These are phyloP conservation scores for Holothuria scabra DNA, from an alignment of 53 echinoderm and acorn worm genomes.

Conservation along the genomic window DNA sequence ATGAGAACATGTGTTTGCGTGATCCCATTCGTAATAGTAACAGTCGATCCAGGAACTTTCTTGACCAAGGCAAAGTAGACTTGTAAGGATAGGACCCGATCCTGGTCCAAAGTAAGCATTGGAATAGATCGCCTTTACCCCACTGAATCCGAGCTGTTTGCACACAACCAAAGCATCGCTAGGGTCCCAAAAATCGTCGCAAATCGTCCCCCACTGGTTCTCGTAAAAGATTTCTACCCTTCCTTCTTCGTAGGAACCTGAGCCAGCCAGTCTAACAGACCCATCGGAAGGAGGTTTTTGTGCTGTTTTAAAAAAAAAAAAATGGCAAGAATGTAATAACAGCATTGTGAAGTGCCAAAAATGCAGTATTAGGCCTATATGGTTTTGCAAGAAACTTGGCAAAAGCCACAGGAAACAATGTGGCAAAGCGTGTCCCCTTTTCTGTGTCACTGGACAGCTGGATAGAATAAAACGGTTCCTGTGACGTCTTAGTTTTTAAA, in stretches of 20 bases:
- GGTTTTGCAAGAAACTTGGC: too few species aligned
- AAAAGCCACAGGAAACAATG: too few species aligned
- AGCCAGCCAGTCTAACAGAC: not conserved
- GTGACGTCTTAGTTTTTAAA: too few species aligned
- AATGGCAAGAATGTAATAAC: too few species aligned
- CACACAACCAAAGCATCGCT: slow-evolving; percentile 6
- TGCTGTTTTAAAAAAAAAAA: too few species aligned
- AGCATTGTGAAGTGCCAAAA: too few species aligned
- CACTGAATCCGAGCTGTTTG: slow-evolving; percentile 3
- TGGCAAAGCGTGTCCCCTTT: too few species aligned
- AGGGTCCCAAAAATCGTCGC: not conserved
- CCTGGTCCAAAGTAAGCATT: not conserved
- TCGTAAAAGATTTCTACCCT: slow-evolving; percentile 18
- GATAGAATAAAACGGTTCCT: too few species aligned
- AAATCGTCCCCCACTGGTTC: slow-evolving; percentile 11
- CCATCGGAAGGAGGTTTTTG: not conserved
- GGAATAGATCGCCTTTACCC: not conserved
- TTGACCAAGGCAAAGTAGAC: not conserved
- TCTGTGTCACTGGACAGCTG: too few species aligned
- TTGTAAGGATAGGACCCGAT: not conserved
- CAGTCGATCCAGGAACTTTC: slow-evolving; percentile 4
- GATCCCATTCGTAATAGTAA: slow-evolving; percentile 1
- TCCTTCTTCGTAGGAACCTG: not conserved
- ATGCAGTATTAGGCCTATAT: too few species aligned
- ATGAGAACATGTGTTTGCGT: not conserved